Conservation (phyloP, 2,797 vertebrate genomes). For the Acanthiza pusilla region DNA sequence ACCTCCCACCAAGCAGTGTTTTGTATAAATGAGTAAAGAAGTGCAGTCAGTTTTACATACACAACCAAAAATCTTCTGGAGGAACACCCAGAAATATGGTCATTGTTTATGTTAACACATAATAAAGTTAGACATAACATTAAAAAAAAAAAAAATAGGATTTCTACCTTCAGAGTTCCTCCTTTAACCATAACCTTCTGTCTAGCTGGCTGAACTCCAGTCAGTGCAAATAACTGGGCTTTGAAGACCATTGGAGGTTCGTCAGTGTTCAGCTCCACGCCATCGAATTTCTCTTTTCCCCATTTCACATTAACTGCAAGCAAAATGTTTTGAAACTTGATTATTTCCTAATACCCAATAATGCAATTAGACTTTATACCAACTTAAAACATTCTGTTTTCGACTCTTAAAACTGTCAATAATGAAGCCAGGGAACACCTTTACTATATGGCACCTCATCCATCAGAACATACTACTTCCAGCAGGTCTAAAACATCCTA, state of each 20-base stretch:
- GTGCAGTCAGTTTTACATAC: neutral
- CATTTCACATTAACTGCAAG: conserved; percentile 96
- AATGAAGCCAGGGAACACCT: neutral
- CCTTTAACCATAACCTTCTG: conserved; percentile 99
- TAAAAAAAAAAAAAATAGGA: neutral
- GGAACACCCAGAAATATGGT: rapidly evolving
- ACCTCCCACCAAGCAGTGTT: neutral
- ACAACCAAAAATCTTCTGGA: neutral
- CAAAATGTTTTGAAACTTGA: neutral
- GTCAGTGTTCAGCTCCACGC: conserved; percentile 95
- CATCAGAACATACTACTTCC: neutral
- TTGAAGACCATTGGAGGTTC: conserved; percentile 99
- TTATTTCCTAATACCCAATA: neutral
- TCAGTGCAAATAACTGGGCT: conserved; percentile 95
- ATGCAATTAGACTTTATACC: neutral
- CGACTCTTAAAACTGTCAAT: neutral
- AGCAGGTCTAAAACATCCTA: neutral
- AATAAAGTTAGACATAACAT: neutral
- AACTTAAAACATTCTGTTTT: neutral
- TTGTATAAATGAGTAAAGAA: neutral
- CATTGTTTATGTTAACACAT: neutral
- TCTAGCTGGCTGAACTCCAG: conserved; percentile 95
- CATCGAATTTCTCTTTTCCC: conserved; percentile 99
- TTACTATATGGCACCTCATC: neutral
- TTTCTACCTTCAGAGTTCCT: conserved; percentile 92